A percentile compares a stretch with the other conserved stretches of the same genome.
Conservation (phyloP, 2,888 invertebrate species). For the Miltochrista miniata region DNA sequence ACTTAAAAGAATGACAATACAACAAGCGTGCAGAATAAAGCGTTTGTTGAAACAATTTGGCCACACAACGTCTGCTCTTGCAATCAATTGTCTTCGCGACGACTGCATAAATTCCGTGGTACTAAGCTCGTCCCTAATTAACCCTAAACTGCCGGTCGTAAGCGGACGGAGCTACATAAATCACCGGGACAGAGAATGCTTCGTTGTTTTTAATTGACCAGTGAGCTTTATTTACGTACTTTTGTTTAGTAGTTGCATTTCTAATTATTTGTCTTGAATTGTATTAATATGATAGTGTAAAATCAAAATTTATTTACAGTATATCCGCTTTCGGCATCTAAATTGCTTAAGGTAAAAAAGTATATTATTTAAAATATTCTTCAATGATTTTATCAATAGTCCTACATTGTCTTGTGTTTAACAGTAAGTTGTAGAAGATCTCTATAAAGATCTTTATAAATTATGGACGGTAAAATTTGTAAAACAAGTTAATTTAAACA, state of each 20-base stretch:
- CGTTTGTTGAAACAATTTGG: conserved; percentile 31
- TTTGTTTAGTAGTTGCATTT: conserved; percentile 21
- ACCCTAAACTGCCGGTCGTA: conserved; percentile 65
- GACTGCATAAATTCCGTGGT: conserved; percentile 62
- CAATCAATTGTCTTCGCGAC: conserved; percentile 62
- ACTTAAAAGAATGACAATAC: not conserved
- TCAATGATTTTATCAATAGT: no score
- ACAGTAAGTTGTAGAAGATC: no score
- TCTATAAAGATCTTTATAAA: no score
- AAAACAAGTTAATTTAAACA: conserved; percentile 1
- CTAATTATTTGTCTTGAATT: no score
- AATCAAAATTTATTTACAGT: no score
- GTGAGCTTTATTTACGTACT: conserved; percentile 43
- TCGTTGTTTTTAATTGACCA: conserved; percentile 60
- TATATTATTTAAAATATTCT: no score
- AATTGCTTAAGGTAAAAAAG: no score
- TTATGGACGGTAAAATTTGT: no score
- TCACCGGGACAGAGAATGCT: conserved; percentile 57
- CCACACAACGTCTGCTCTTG: conserved; percentile 44
- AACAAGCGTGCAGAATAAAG: conserved; percentile 23
- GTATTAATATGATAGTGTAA: no score
- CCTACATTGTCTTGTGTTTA: no score
- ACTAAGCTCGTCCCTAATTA: conserved; percentile 73
- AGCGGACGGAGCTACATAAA: conserved; percentile 53
- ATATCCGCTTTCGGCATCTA: no score